Conservation (phyloP, 2,113 vertebrate genomes). For the Paracanthobrama guichenoti region DNA sequence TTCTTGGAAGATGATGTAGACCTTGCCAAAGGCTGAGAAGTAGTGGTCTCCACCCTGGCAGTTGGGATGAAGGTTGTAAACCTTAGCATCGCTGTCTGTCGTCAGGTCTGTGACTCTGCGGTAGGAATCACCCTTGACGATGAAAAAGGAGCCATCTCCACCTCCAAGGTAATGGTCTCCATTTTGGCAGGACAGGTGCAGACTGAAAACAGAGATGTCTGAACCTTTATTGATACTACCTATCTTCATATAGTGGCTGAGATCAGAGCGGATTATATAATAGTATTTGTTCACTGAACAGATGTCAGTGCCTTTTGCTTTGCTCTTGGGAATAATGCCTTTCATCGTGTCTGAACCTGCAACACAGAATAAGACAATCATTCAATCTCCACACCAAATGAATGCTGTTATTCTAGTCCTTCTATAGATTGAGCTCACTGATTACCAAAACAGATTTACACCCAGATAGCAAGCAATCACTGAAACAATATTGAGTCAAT, state of each 20-base stretch:
- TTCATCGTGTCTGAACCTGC: no score
- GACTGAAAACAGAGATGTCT: not conserved
- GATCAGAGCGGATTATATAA: not conserved
- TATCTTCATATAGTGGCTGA: not conserved
- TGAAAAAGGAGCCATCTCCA: not conserved
- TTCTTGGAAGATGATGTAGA: not conserved
- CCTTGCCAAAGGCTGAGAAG: not conserved
- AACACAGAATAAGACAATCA: no score
- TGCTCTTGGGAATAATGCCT: no score
- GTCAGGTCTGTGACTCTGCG: not conserved
- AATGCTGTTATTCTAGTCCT: no score
- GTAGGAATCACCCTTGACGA: conserved; percentile 10
- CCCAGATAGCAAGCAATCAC: no score
- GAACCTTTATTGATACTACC: not conserved
- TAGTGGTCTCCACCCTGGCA: not conserved
- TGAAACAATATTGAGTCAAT: no score
- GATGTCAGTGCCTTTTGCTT: no score
- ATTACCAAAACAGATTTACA: no score
- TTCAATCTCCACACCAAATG: no score
- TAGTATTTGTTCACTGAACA: not conserved
- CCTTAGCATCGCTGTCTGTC: not conserved
- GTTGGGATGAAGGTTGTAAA: not conserved
- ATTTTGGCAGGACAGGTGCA: conserved; percentile 20
- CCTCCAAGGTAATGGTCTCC: conserved; percentile 27
- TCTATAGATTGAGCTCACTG: no score